Evolutionary conservation across 2,113 vertebrate genomes (phyloP).

Genomic region (Ailuropoda melanoleuca): DNA sequence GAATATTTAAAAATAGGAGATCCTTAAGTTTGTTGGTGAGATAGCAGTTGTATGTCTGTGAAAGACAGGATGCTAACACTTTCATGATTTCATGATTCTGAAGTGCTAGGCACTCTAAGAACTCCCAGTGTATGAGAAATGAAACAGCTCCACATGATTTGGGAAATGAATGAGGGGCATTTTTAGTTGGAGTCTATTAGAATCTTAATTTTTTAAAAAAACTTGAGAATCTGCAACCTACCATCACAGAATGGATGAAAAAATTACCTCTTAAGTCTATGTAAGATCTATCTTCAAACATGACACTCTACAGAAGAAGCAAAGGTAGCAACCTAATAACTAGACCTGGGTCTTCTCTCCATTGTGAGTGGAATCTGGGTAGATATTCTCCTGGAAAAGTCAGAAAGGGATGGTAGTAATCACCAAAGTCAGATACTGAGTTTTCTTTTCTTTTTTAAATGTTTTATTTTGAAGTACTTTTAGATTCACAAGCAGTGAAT

Average conservation of each 20-base stretch:
- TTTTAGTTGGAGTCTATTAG: neutral
- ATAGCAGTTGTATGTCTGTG: neutral
- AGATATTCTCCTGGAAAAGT: neutral
- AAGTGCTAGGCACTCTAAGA: neutral
- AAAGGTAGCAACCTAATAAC: neutral
- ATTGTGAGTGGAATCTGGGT: neutral
- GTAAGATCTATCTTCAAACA: neutral
- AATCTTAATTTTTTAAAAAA: neutral
- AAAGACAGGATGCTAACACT: neutral
- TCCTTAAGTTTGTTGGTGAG: neutral
- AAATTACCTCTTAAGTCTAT: neutral
- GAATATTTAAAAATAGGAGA: neutral
- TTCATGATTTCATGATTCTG: neutral
- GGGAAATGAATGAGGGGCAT: neutral
- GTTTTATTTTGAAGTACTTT: neutral
- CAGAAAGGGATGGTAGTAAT: neutral
- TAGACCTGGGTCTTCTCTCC: neutral
- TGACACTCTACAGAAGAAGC: neutral
- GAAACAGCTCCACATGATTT: neutral
- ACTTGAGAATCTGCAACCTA: neutral
- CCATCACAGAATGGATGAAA: neutral
- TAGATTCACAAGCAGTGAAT: neutral
- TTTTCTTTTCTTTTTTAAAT: neutral
- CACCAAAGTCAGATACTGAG: neutral
- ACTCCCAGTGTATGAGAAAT: neutral